These are phyloP conservation scores for Sylvilagus bachmani DNA, from an alignment of 2,113 vertebrate genomes.

Conservation along the genomic window DNA sequence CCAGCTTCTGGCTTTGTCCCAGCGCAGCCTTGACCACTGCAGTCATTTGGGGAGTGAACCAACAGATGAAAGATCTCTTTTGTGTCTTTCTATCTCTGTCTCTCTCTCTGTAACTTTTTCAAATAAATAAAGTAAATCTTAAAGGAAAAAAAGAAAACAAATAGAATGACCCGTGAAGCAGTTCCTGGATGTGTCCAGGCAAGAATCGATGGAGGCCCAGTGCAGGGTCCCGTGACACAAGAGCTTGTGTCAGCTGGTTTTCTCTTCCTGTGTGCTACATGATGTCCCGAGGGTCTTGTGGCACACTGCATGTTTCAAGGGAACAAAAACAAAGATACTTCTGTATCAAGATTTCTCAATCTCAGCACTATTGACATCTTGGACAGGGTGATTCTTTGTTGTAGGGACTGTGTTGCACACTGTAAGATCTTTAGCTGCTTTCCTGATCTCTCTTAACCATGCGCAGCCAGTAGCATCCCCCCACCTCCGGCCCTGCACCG, in stretches of 20 bases:
- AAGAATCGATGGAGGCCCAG: not conserved
- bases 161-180: not conserved
- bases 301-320: not conserved
- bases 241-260: not conserved
- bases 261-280: not conserved
- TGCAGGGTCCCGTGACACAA: not conserved
- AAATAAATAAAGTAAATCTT: no score
- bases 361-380: not conserved
- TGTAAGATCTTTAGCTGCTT: not conserved
- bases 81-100: no score
- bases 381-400: not conserved
- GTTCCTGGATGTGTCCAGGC: not conserved
- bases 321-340: slow-evolving; percentile 27
- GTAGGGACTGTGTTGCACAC: not conserved
- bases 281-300: not conserved
- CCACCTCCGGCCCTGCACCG: no score
- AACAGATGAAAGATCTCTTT: no score
- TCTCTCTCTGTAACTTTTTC: no score
- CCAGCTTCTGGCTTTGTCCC: no score
- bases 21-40: no score
- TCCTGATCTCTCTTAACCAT: not conserved
- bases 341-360: not conserved
- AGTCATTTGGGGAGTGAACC: no score
- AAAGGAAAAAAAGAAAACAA: no score
- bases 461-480: not conserved